Conservation (phyloP, 2,797 vertebrate genomes). For the Tapera naevia region DNA sequence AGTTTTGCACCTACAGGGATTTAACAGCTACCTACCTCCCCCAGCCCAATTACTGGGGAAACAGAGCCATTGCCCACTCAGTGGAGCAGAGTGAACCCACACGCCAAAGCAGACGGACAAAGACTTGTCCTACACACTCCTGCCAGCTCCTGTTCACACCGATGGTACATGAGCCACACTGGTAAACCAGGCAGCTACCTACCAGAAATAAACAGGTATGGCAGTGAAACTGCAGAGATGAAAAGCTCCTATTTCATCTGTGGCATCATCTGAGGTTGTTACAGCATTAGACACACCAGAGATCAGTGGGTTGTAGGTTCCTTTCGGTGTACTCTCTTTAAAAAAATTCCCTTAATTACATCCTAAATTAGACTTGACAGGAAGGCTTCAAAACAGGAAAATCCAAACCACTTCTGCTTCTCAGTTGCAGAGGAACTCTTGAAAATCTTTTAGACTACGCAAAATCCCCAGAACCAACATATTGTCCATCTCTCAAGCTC, state of each 20-base stretch:
- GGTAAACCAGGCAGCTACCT: background rate
- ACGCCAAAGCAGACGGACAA: background rate
- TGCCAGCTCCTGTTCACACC: background rate
- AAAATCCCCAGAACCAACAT: background rate
- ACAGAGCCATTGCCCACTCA: background rate
- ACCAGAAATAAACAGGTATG: background rate
- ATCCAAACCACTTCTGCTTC: conserved; percentile 3
- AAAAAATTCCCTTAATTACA: background rate
- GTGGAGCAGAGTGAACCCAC: background rate
- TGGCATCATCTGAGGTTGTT: background rate
- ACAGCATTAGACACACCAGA: background rate
- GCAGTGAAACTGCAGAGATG: background rate
- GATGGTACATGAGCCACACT: background rate
- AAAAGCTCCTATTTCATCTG: background rate
- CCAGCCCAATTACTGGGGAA: fast-evolving
- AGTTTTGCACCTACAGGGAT: background rate
- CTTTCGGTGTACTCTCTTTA: background rate
- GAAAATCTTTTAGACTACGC: background rate
- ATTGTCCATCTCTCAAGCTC: background rate
- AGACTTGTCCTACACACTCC: background rate
- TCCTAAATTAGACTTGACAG: background rate
- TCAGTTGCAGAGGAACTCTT: background rate
- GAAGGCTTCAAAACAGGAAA: background rate
- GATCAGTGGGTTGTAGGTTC: background rate
- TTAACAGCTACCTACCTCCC: background rate